Base-by-base conservation (phyloP, 2,113 vertebrate genomes). In the Monopterus albus region DNA sequence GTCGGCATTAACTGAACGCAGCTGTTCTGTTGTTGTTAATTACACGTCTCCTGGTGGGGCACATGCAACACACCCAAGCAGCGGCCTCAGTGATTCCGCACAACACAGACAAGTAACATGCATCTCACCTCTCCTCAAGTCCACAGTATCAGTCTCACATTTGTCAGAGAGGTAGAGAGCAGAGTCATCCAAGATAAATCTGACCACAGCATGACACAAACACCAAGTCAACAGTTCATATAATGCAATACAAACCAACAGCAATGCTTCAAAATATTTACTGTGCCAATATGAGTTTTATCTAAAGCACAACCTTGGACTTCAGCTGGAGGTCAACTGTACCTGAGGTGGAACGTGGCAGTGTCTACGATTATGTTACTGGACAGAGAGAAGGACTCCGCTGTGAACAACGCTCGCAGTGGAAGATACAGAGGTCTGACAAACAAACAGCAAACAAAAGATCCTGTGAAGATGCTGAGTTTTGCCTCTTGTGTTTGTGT, bases 351-450 rank as follows among this genome's bases (percentile, higher is more conserved):
- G 81, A 96, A 97, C 52, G 96, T 95, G 1, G 96, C 94, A 0
- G 96, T 97, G 84, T 97, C 96, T 64, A 96, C 95, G 35, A 97
- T 94, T 70, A 97, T 97, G 63, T 97, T 97, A 67, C 95, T 97
- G 75, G 96, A 97, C 33, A 97, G 88, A 26, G 95, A 96, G 87
- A 97, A 97, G 65, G 95, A 96, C 87, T 97, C 96, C 0, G 95
- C 94, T 0, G 95, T 96, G 78, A 96, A 86, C 40, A 97, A 81
- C 65, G 95, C 83, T 6, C 95, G 91, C 73, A 96, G 79, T 0
- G 96, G 96, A 62, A 97, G 92, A 90, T 97, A 95, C 61, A 96
- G 90, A 10, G 96, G 96, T 87, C 96, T 97, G 85, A 2, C 25
- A 77, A 63, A 70, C n/a, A 52, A 45, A 38, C 51, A 11, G 2